Conservation (phyloP, 2,113 vertebrate species). For the Xyliphius kryptos region DNA sequence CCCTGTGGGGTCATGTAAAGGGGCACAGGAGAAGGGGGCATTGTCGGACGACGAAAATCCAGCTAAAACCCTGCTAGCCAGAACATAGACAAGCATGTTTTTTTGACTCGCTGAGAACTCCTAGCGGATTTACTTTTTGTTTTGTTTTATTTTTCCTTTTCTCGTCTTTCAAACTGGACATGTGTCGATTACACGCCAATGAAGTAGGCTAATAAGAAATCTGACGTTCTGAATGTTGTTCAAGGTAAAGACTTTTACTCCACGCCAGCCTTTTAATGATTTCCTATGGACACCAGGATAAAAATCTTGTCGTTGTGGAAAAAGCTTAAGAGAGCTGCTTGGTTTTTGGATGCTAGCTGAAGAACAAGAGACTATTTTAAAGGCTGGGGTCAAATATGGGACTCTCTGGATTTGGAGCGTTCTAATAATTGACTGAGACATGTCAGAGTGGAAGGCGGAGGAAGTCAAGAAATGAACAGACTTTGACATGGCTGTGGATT, state of each 20-base stretch:
- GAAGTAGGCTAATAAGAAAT: conserved; percentile 36
- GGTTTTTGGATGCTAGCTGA: conserved; percentile 29
- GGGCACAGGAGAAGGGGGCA: conserved; percentile 9
- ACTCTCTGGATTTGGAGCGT: background rate
- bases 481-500: conserved; percentile 31
- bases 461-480: background rate
- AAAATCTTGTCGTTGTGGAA: conserved; percentile 14
- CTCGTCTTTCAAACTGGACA: conserved; percentile 30
- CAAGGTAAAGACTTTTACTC: conserved; percentile 22
- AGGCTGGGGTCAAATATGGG: background rate
- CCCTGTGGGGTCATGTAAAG: conserved; percentile 50
- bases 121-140: too few species aligned
- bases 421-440: conserved; percentile 18
- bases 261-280: conserved; percentile 11
- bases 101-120: too few species aligned
- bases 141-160: conserved; percentile 24
- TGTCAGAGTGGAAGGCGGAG: background rate
- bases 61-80: conserved; percentile 24
- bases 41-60: conserved; percentile 1
- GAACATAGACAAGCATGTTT: conserved; percentile 7
- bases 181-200: conserved; percentile 14
- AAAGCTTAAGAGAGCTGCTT: conserved; percentile 17
- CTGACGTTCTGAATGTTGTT: conserved; percentile 23
- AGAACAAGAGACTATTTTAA: background rate
- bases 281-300: conserved; percentile 9